Base-by-base conservation (phyloP, 2,797 vertebrate species). In the Gouania willdenowi region DNA sequence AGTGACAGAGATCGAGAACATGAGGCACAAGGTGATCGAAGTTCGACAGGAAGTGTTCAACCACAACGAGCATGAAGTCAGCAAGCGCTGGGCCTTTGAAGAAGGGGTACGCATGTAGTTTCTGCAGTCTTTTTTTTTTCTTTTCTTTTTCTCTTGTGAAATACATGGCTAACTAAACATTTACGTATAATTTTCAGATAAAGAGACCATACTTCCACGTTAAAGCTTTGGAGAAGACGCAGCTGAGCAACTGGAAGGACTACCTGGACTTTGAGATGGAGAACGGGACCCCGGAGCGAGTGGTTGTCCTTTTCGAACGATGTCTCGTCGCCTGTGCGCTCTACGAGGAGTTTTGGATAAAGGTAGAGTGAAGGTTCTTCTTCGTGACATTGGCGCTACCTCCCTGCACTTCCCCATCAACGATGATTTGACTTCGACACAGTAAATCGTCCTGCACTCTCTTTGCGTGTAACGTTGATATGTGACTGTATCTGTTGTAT, bases 401-500 rank as follows among this genome's bases (percentile, higher is more conserved):
- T 83, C 82, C 82, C 82, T 85, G 89, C 85, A 92, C 89, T 69
- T 87, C 87, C 82, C 79, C 80, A 77, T 60, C 87, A 88, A 91
- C 91, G 87, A 92, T 91, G 87, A 92, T 92, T 91, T 92, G 91
- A 94, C 86, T 90, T 91, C 89, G 90, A 93, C 90, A 92, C 92
- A 83, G 78, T 81, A 76, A 88, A 94, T 91, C 93, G 92, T 91
- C 91, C 91, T 93, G 92, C 93, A 90, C 91, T 90, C 91, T 88
- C 91, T 94, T 92, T 97, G 92, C 88, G 93, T 94, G 94, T 91
- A 97, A 97, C 87, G 93, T 94, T 98, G 94, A 97, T 97, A 87
- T 94, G 90, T 98, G 94, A 97, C 96, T 98, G 94, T 98, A 98
- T 98, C 91, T 98, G 94, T 98, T 98, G 95, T 93, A 97, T 98